Evolutionary conservation across 2,113 vertebrate species (phyloP), one percentile per base, ranked within the genome.

Genomic region (Rhinolophus sinicus): DNA sequence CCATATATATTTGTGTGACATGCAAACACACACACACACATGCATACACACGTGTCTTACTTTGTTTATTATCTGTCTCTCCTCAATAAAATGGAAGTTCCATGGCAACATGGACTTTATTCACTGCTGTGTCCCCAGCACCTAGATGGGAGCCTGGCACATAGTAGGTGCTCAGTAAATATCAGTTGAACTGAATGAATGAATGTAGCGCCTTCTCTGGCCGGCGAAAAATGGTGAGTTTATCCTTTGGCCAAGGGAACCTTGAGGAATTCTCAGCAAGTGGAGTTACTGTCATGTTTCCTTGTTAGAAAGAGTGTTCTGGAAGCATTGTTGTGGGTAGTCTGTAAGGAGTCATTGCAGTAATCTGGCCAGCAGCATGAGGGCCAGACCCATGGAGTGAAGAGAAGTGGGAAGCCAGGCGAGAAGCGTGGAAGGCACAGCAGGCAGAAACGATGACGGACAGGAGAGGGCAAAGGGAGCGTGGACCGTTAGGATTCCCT

Each of bases 1-100:
- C 6, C 30, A 22, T 3, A 24, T 10, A 19, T 1, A 6, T 24
- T 9, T 26, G 19, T 38, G 2, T 7, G 6, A 7, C 14, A 35
- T 33, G 10, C 38, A 64, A 0, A 35, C 18, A 58, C 22, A 72
- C 7, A 19, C 9, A 44, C 44, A 86, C 47, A 50, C 47, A 50
- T 13, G 12, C 47, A 50, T 50, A 50, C 8, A 38, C 56, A 30
- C 22, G 16, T 2, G 8, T 21, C 24, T 62, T 65, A 7, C 47
- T 82, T 81, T 78, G 30, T n/a, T 77, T 64, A 10, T 44, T 73
- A 28, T 67, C 21, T 56, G 13, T 72, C n/a, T 58, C 16, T 40
- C 35, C 54, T 30, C 22, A 1, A n/a, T 22, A 24, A 44, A 88
- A 18, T 8, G 26, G 64, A 70, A 40, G 16, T 21, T 75, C 52